phyloP scores from a whole-genome alignment of 2,113 vertebrate species.

The Paracanthobrama guichenoti region DNA sequence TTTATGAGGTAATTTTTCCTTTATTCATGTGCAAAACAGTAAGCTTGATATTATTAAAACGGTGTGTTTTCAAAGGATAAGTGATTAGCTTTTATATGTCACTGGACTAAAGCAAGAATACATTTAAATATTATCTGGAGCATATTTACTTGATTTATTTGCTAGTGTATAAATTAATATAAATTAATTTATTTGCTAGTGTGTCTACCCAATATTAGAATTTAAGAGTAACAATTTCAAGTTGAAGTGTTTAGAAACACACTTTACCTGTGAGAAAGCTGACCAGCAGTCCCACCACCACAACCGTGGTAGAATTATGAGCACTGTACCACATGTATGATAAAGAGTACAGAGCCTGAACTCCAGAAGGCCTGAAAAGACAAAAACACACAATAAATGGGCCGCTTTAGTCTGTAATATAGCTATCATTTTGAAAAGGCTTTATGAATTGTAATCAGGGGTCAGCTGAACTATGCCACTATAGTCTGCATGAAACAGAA shows the following conservation, averaged over 20 bases:
- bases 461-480: no score
- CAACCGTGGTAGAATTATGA: slow-evolving; percentile 90
- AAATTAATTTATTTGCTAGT: background rate
- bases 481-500: no score
- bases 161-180: background rate
- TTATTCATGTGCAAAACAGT: background rate
- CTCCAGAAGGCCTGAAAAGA: slow-evolving; percentile 75
- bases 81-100: background rate
- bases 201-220: background rate
- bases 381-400: background rate
- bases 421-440: background rate
- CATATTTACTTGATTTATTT: background rate
- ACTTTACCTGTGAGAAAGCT: slow-evolving; percentile 86
- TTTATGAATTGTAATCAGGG: background rate
- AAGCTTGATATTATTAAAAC: background rate
- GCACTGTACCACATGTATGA: slow-evolving; percentile 98
- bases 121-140: no score
- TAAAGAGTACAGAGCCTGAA: slow-evolving; percentile 84
- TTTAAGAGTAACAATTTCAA: background rate
- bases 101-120: no score
- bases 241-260: background rate
- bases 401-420: background rate
- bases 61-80: background rate
- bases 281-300: slow-evolving; percentile 89
- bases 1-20: background rate